These are phyloP conservation scores for Bufotes viridis DNA, from an alignment of 2,797 vertebrate genomes.

Conservation along the genomic window DNA sequence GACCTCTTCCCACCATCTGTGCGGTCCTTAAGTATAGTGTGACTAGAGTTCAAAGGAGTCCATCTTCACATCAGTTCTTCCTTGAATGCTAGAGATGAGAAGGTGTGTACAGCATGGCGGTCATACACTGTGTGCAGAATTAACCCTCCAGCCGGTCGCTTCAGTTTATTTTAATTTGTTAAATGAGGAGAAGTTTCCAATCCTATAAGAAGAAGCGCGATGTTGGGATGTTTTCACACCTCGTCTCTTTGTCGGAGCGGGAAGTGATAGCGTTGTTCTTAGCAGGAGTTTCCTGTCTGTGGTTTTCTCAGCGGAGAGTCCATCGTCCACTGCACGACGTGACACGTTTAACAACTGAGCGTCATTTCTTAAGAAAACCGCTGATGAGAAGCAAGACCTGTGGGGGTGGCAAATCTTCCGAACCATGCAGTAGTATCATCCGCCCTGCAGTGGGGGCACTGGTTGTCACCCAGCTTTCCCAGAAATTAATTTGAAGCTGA, in stretches of 20 bases:
- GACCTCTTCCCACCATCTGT: no score
- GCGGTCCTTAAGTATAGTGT: no score
- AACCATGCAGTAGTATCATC: no score
- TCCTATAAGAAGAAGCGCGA: not conserved
- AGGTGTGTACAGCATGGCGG: not conserved
- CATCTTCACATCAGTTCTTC: not conserved
- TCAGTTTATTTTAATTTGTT: not conserved
- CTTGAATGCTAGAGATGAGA: not conserved
- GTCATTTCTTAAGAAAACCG: not conserved
- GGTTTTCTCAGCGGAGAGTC: slow-evolving; percentile 6
- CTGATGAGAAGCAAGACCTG: no score
- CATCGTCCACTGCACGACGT: not conserved
- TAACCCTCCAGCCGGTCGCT: not conserved
- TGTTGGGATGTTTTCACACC: not conserved
- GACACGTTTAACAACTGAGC: not conserved
- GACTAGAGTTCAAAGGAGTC: no score
- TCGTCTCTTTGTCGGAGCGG: not conserved
- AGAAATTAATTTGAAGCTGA: no score
- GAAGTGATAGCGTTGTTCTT: not conserved
- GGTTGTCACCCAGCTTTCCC: not conserved
- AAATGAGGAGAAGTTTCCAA: not conserved
- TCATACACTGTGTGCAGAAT: not conserved
- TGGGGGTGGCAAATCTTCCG: not conserved
- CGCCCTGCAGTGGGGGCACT: not conserved
- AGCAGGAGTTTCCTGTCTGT: not conserved